phyloP scores from a whole-genome alignment of 2,888 invertebrate genomes.

The Spicauda simplicius region DNA sequence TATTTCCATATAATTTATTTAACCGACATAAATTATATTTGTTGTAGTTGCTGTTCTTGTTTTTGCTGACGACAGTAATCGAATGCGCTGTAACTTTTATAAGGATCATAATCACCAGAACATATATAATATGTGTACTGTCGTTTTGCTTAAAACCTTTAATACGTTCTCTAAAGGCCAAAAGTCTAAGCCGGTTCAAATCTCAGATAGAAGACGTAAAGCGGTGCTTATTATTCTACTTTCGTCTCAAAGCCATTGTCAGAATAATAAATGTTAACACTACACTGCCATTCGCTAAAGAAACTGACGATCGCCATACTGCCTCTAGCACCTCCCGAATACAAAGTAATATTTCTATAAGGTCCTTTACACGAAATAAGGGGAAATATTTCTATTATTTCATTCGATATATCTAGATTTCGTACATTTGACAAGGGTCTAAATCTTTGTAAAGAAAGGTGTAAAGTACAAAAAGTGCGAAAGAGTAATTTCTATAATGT shows the following conservation, averaged over 20 bases:
- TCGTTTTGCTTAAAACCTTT: background rate
- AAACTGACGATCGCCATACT: slow-evolving; percentile 67
- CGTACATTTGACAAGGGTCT: slow-evolving; percentile 26
- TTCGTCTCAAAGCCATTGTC: slow-evolving; percentile 63
- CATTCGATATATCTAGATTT: slow-evolving; percentile 33
- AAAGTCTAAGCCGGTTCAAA: slow-evolving; percentile 53
- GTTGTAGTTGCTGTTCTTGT: too few species aligned
- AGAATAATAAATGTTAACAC: slow-evolving; percentile 77
- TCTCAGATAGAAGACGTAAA: slow-evolving; percentile 60
- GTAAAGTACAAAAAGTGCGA: slow-evolving; percentile 16
- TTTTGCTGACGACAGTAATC: too few species aligned
- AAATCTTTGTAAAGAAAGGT: slow-evolving; percentile 28
- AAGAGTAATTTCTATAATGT: background rate
- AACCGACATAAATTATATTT: too few species aligned
- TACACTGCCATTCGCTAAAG: slow-evolving; percentile 69
- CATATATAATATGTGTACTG: background rate
- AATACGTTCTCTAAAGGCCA: slow-evolving; percentile 14
- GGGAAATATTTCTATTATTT: slow-evolving; percentile 29
- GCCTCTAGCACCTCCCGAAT: slow-evolving; percentile 66
- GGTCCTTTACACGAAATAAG: slow-evolving; percentile 34
- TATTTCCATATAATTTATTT: too few species aligned
- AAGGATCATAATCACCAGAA: background rate
- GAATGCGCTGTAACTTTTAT: too few species aligned
- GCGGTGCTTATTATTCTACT: slow-evolving; percentile 67
- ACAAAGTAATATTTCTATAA: slow-evolving; percentile 55